phyloP scores from a whole-genome alignment of 2,113 vertebrate species.

The Hypomesus transpacificus region DNA sequence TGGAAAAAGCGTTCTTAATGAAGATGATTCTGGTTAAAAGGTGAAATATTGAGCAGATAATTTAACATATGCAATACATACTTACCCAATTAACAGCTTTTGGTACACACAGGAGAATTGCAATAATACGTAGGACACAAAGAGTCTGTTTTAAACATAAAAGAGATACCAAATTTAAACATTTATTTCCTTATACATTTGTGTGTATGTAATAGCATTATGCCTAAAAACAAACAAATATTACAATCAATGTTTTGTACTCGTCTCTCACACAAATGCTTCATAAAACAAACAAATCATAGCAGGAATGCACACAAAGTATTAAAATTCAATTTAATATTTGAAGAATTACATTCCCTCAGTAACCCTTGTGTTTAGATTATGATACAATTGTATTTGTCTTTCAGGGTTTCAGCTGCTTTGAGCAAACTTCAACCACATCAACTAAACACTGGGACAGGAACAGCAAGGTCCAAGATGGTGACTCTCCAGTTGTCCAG shows the following conservation, averaged over 20 bases:
- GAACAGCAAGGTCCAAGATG: slow-evolving; percentile 28
- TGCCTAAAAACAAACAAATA: slow-evolving; percentile 53
- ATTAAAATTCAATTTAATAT: slow-evolving; percentile 57
- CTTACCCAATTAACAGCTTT: too few species aligned
- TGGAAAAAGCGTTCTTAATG: too few species aligned
- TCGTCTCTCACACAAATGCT: slow-evolving; percentile 57
- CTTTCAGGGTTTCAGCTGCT: slow-evolving; percentile 34
- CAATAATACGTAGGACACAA: neutral
- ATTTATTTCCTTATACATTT: slow-evolving; percentile 63
- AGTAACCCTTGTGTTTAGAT: slow-evolving; percentile 40
- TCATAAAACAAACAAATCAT: slow-evolving; percentile 54
- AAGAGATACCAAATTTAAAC: slow-evolving; percentile 59
- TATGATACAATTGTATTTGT: slow-evolving; percentile 44
- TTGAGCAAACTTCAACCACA: slow-evolving; percentile 26
- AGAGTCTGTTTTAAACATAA: slow-evolving; percentile 13
- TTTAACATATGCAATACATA: too few species aligned
- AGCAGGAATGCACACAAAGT: slow-evolving; percentile 61
- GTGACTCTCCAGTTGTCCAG: slow-evolving; percentile 50
- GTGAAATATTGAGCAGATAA: too few species aligned
- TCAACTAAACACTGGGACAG: slow-evolving; percentile 18
- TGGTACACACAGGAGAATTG: neutral
- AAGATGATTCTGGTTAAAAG: too few species aligned
- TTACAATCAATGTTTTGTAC: slow-evolving; percentile 65
- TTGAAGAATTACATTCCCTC: slow-evolving; percentile 51
- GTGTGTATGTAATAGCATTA: slow-evolving; percentile 60